Percentiles rank a stretch among this genome's conserved stretches.
phyloP scores from a whole-genome alignment of 2,888 invertebrate genomes.

The Oasisia sp. region DNA sequence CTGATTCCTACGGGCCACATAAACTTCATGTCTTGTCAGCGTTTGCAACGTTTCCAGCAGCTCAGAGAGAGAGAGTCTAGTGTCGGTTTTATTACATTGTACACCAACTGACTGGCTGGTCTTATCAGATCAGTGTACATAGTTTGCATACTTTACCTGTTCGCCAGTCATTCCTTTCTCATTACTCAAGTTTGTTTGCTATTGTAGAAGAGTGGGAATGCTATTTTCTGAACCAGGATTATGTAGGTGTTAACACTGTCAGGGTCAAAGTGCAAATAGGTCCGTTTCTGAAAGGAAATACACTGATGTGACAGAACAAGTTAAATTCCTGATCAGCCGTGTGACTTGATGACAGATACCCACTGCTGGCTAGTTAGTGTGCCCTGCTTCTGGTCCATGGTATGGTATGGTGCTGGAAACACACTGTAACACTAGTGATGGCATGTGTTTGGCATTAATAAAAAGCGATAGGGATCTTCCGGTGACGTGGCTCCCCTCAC shows the following conservation, averaged over 20 bases:
- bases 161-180: background rate
- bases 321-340: background rate
- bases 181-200: background rate
- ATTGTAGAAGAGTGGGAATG: background rate
- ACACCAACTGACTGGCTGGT: background rate
- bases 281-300: background rate
- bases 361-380: background rate
- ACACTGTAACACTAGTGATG: background rate
- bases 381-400: background rate
- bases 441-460: background rate
- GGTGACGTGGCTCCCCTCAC: background rate
- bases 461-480: background rate
- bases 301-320: background rate
- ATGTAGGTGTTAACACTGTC: background rate
- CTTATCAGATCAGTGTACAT: slow-evolving; percentile 13
- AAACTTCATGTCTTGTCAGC: slow-evolving; percentile 3
- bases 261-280: background rate
- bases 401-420: background rate
- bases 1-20: background rate
- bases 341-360: too few relatives aligned
- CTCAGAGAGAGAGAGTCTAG: background rate
- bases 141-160: background rate
- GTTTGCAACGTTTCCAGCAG: background rate
- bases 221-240: background rate
- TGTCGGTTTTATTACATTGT: background rate